Evolutionary conservation across 2,797 vertebrate species (phyloP), one percentile per base, ranked within the genome.

Genomic region (Mareca penelope): DNA sequence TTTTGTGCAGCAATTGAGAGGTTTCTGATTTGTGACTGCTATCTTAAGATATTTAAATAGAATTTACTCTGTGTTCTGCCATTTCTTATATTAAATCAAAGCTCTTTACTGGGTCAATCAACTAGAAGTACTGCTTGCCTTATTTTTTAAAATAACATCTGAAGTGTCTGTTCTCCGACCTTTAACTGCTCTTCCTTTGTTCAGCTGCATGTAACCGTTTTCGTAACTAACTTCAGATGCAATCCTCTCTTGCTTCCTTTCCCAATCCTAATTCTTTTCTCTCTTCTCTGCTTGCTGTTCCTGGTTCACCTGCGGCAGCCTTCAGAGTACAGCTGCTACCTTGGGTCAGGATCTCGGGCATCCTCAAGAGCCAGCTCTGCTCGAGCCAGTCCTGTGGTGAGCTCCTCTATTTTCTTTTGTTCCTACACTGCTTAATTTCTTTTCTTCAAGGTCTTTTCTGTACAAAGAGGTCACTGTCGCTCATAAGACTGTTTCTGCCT

Each of bases 371-470:
- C 98, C 96, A 99, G 99, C 95, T 99, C 99, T 33, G 99, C 99
- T 71, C 98, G 99, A n/a, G 99, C 99, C 91, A 99, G 99, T 96
- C 99, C 99, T 24, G 99, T 99, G 99, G 99, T 99, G 98, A 99
- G 99, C 98, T 93, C 37, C 15, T 92, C 83, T 84, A 2, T 83
- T 92, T 81, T 84, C 35, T 56, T 68, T 57, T 69, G 15, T 39
- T 9, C 5, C 33, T 75, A 8, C 63, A 21, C 17, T 78, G 16
- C 52, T 83, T 85, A 10, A 7, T 65, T 83, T 67, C 56, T 82
- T 15, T 46, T 63, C 60, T 60, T 37, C 13, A 24, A 18, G 9
- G 42, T 44, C 10, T 24, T 19, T 67, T 39, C 56, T 7, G 11
- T 60, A 11, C 29, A 42, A 35, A 50, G 69, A 57, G 18, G 37